Evolutionary conservation across 2,888 invertebrate genomes (phyloP).

Genomic region (Microplitis deprimator): DNA sequence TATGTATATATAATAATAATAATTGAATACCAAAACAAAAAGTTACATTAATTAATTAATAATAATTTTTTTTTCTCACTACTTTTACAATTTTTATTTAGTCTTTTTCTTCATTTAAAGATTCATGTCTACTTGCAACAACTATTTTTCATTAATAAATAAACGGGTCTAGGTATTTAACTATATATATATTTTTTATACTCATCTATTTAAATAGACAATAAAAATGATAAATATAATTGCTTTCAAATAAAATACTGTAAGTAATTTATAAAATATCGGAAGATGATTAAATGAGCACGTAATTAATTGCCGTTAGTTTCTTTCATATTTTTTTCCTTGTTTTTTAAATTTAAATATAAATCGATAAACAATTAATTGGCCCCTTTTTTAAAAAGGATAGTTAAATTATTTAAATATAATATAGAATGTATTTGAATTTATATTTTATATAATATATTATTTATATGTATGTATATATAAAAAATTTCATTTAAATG

Average conservation of each 20-base stretch:
- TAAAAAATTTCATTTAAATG: constrained; percentile 24
- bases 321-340: background rate
- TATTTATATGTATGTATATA: constrained; percentile 4
- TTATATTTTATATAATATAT: background rate
- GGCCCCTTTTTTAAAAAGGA: constrained; percentile 34
- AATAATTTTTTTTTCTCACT: constrained; percentile 15
- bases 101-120: constrained; percentile 12
- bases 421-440: constrained; percentile 24
- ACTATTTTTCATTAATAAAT: constrained; percentile 22
- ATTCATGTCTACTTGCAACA: background rate
- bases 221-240: constrained; percentile 19
- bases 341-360: background rate
- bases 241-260: constrained; percentile 19
- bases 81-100: constrained; percentile 15
- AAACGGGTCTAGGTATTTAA: constrained; percentile 4
- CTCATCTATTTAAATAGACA: constrained; percentile 24
- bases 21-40: constrained; percentile 23
- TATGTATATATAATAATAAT: constrained; percentile 12
- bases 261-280: background rate
- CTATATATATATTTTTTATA: constrained; percentile 13
- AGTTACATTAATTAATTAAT: constrained; percentile 5
- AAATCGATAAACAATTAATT: constrained; percentile 21
- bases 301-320: constrained; percentile 8
- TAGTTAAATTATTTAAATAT: constrained; percentile 28
- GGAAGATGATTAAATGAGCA: background rate